A percentile compares a stretch with the other conserved stretches of the same genome.
Evolutionary conservation across 1,140 invertebrate species (phyloP).

Genomic region (Drosophila nasuta): DNA sequence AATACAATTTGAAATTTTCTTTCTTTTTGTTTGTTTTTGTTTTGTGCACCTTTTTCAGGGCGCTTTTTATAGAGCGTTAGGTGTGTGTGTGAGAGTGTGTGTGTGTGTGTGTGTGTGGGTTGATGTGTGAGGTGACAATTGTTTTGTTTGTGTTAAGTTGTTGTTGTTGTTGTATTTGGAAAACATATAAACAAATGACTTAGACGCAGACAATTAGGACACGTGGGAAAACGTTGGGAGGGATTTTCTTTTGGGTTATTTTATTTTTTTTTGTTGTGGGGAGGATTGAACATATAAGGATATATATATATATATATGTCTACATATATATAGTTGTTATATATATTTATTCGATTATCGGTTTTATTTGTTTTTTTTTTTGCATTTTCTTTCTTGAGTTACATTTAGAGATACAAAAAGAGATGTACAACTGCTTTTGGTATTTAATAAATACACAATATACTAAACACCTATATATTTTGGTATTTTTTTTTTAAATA

Average conservation of each 20-base stretch:
- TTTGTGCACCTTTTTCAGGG: slow-evolving; percentile 40
- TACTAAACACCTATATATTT: slow-evolving; percentile 41
- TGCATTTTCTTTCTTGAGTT: slow-evolving; percentile 44
- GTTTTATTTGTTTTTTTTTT: slow-evolving; percentile 44
- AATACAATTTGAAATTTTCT: slow-evolving; percentile 23
- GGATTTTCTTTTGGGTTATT: slow-evolving; percentile 32
- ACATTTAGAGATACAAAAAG: slow-evolving; percentile 34
- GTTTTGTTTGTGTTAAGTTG: slow-evolving; percentile 49
- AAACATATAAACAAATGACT: slow-evolving; percentile 85
- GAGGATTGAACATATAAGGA: slow-evolving; percentile 76
- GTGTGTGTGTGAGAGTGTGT: slow-evolving; percentile 45
- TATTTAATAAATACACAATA: slow-evolving; percentile 32
- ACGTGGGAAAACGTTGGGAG: slow-evolving; percentile 81
- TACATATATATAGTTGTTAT: slow-evolving; percentile 53
- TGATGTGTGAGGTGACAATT: slow-evolving; percentile 14
- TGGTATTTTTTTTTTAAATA: slow-evolving; percentile 21
- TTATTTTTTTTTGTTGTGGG: slow-evolving; percentile 43
- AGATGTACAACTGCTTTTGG: slow-evolving; percentile 47
- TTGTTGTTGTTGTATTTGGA: slow-evolving; percentile 78
- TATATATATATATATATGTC: slow-evolving; percentile 62
- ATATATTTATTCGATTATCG: slow-evolving; percentile 47
- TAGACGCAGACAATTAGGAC: slow-evolving; percentile 87
- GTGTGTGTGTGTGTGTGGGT: slow-evolving; percentile 43
- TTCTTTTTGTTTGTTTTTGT: slow-evolving; percentile 37
- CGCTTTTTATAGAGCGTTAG: slow-evolving; percentile 53